Evolutionary conservation across 2,888 invertebrate species (phyloP), one percentile per base, ranked within the genome.

Genomic region (Dryobotodes eremita): DNA sequence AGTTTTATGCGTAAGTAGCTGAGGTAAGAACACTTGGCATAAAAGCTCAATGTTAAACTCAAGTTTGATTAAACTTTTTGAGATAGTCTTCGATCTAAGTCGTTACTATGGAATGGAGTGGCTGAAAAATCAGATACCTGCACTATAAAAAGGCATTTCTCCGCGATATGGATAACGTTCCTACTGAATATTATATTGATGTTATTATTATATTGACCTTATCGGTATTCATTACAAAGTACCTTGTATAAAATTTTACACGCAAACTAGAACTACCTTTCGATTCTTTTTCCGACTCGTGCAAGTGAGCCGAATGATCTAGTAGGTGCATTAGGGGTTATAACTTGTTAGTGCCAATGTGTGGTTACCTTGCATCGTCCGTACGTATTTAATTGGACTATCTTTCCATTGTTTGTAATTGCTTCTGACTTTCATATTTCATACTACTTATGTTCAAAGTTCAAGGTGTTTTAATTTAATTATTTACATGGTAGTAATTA

Each of bases 41-140:
- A 82, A 84, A 89, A 86, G 84, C 75, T 84, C 68, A 83, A 84
- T 84, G 64, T 77, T 81, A 62, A 79, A 74, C 62, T 80, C 50
- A 36, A 75, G 46, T 88, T 81, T 77, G 73, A 79, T 86, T 84
- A 71, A 75, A 86, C 62, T 79, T 77, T 62, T 70, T 71, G 77
- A 77, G 77, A 82, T 82, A 71, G 62, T 75, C 61, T 79, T 75
- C 73, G 36, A 36, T 77, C 64, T 48, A n/a, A 77, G 77, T 76
- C 75, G 80, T 78, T 88, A 79, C 70, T 66, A 75, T 61, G 61
- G 57, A 79, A 86, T 86, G 26, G 59, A 82, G 71, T 78, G 71
- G 71, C 53, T 71, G 69, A 75, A 80, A 81, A 79, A 82, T 79
- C 65, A 61, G 64, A 71, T 57, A 75, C 71, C 20, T 64, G 15